Base-by-base conservation (phyloP, 2,113 vertebrate species). In the Hirundichthys speculiger region DNA sequence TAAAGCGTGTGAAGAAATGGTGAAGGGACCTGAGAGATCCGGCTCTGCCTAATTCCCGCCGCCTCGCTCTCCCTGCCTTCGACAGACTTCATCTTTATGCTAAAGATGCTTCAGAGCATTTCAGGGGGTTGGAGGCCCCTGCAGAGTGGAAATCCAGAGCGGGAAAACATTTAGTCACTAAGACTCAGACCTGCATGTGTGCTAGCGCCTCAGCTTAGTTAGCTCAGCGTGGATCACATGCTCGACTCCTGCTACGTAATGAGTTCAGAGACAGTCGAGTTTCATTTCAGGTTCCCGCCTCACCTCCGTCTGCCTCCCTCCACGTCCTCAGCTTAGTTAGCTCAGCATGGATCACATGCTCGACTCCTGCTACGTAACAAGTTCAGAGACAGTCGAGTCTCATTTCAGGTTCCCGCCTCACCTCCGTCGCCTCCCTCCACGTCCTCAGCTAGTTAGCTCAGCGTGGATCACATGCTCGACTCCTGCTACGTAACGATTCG, bases 1-100 rank as follows among this genome's bases (percentile, higher is more conserved):
- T 88, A 88, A 34, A 88, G 87, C 85, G 87, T 85, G 82, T 64
- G 82, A 69, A 63, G 77, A 73, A 85, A 79, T 69, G 76, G 79
- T 64, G 69, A 79, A 77, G 71, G 73, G 65, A 80, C 82, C 77
- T 73, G 66, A 25, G 82, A 85, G 77, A 85, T 75, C 64, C 0
- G 48, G 56, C 57, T 58, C 54, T 30, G 59, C 62, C 64, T 61
- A 61, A 58, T 69, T 79, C 50, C 66, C 38, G 3, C 51, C 18
- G 68, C 60, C 72, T 52, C 52, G 13, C 34, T 20, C 51, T 63
- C 8, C 49, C 24, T 38, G 52, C 16, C 22, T n/a, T 40, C 47
- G 43, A 21, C 18, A 41, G 2, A 58, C 24, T 63, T 69, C 77
- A 74, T 85, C 74, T 60, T 59, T 68, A 75, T 60, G 56, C 82